Base-by-base conservation (phyloP, 2,797 vertebrate species). In the Darevskia mixta region DNA sequence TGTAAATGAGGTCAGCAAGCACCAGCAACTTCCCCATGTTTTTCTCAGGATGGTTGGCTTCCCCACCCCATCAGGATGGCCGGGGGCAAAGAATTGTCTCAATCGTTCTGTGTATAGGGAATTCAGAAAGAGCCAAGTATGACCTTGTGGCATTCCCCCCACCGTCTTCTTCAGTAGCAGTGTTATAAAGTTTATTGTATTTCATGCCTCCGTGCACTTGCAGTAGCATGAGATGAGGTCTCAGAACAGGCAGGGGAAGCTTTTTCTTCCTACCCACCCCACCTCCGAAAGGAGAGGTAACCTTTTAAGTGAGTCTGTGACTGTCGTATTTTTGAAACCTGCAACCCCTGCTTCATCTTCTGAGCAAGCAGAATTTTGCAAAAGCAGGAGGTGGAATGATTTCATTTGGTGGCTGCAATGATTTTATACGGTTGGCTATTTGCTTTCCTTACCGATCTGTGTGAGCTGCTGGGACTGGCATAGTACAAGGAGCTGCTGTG, bases 1-100 rank as follows among this genome's bases (percentile, higher is more conserved):
- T 94, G 89, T 90, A 87, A 95, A 91, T 90, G 94, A 96, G 96
- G 94, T 94, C 94, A 92, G 72, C 88, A 86, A 94, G 92, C 90
- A 93, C 92, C 92, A 90, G 93, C 91, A 90, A 88, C 94, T 94
- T 94, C 93, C 92, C 90, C 93, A 91, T 90, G 91, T 90, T 87
- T 89, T 92, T 79, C 58, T 82, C 38, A 64, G 71, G 82, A 77
- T 81, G 86, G 76, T 55, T 71, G 61, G 38, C n/a, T 5, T 43
- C 27, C 55, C 85, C 87, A 55, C 66, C 45, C n/a, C 67, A n/a
- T 45, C 7, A 49, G 45, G 85, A 80, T 79, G 64, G 66, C 18
- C 77, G 69, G 77, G 38, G 72, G 79, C 43, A 64, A 38, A 49
- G 71, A 61, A 43, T 5, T 49, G 9, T 67, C 92, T 91, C n/a